Evolutionary conservation across 2,113 vertebrate genomes (phyloP).

Genomic region (Cyphomyrus plagiostoma): DNA sequence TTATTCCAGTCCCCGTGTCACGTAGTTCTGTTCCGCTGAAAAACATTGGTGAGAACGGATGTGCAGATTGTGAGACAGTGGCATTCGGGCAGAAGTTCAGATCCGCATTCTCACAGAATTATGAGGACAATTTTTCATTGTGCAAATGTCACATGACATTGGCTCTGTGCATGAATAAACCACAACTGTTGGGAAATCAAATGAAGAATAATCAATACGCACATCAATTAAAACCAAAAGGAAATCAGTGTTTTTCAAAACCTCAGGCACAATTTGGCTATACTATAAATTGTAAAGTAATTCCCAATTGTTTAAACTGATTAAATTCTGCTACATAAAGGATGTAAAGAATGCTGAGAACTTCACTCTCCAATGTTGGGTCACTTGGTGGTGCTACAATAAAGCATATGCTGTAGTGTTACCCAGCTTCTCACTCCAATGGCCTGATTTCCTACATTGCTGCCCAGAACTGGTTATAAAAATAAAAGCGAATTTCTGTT

Average conservation of each 20-base stretch:
- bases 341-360: not conserved
- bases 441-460: not conserved
- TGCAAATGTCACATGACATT: not conserved
- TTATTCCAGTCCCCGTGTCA: not conserved
- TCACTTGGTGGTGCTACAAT: conserved; percentile 18
- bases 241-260: not conserved
- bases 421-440: not conserved
- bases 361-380: not conserved
- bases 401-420: not conserved
- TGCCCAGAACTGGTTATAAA: not conserved
- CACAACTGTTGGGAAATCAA: not conserved
- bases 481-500: not conserved
- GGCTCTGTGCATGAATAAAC: not conserved
- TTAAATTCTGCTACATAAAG: not conserved
- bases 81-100: not conserved
- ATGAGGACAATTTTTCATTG: not conserved
- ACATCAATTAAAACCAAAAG: not conserved
- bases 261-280: not conserved
- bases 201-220: not conserved
- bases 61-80: not conserved
- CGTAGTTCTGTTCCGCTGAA: not conserved
- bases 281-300: not conserved
- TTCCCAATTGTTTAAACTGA: not conserved
- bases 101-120: not conserved
- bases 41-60: not conserved